Percentiles rank a stretch among this genome's conserved stretches.
phyloP scores from a whole-genome alignment of 2,797 vertebrate species.

The Perodicticus potto region DNA sequence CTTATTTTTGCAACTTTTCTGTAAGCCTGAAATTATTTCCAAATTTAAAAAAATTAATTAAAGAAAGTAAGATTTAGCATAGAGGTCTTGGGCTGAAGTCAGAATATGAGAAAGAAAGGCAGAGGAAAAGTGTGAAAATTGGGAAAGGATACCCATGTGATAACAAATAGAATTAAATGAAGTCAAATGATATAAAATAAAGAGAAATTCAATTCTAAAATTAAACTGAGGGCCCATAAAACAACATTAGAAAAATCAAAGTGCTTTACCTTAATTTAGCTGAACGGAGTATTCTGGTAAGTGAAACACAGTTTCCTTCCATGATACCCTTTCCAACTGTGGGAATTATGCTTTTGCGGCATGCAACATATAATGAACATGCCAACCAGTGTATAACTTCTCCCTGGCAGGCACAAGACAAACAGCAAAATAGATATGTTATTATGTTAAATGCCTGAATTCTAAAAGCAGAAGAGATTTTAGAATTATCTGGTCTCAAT shows the following conservation, averaged over 20 bases:
- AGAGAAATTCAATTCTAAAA: slow-evolving; percentile 57
- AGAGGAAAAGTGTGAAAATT: slow-evolving; percentile 35
- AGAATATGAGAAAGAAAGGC: slow-evolving; percentile 49
- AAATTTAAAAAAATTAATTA: slow-evolving; percentile 36
- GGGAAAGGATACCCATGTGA: background rate
- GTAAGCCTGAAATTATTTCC: slow-evolving; percentile 39
- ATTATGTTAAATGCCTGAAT: slow-evolving; percentile 56
- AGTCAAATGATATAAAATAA: slow-evolving; percentile 53
- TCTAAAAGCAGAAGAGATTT: slow-evolving; percentile 38
- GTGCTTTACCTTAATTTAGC: slow-evolving; percentile 93
- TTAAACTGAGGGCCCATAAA: slow-evolving; percentile 57
- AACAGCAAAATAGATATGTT: slow-evolving; percentile 45
- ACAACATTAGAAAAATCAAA: slow-evolving; percentile 65
- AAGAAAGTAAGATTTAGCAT: slow-evolving; percentile 2
- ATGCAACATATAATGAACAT: slow-evolving; percentile 94
- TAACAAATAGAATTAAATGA: slow-evolving; percentile 44
- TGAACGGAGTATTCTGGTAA: slow-evolving; percentile 95
- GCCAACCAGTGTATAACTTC: slow-evolving; percentile 95
- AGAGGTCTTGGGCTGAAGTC: background rate
- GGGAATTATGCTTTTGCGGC: slow-evolving; percentile 93
- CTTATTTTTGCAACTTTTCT: slow-evolving; percentile 40
- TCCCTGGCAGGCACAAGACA: slow-evolving; percentile 88
- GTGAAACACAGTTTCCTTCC: slow-evolving; percentile 97
- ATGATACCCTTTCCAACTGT: slow-evolving; percentile 95
- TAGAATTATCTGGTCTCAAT: slow-evolving; percentile 47